These are phyloP conservation scores for Indicator maculatus DNA, from an alignment of 2,113 vertebrate genomes.

Conservation along the genomic window DNA sequence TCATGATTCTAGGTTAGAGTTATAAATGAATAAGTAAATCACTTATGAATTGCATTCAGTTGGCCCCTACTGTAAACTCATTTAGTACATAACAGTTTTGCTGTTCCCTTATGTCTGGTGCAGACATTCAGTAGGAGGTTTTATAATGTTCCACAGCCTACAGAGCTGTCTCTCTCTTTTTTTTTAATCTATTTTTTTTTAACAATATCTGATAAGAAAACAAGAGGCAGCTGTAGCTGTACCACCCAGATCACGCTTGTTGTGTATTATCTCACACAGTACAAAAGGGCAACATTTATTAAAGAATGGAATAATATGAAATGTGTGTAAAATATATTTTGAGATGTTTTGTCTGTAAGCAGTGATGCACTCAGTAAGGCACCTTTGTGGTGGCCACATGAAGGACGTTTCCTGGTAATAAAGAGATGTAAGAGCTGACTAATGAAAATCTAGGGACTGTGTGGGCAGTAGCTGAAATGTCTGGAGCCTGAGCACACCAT, in stretches of 20 bases:
- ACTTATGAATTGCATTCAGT: not conserved
- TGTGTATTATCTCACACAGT: not conserved
- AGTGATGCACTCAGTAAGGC: not conserved
- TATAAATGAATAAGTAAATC: slow-evolving; percentile 27
- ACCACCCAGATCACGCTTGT: not conserved
- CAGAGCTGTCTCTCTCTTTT: slow-evolving; percentile 3
- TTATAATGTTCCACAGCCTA: slow-evolving; percentile 42
- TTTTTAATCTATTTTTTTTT: slow-evolving; percentile 47
- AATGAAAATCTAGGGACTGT: not conserved
- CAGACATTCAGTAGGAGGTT: slow-evolving; percentile 59
- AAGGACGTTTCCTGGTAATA: not conserved
- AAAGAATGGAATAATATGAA: not conserved
- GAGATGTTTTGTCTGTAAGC: not conserved
- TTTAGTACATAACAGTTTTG: slow-evolving; percentile 23
- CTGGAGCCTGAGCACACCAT: not conserved
- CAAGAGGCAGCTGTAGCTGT: slow-evolving; percentile 1
- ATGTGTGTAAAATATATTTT: not conserved
- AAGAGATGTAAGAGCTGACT: not conserved
- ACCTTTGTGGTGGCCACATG: not conserved
- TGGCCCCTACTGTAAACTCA: not conserved
- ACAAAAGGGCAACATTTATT: not conserved
- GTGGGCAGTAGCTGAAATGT: not conserved
- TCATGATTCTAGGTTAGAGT: not conserved
- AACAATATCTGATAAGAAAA: slow-evolving; percentile 40
- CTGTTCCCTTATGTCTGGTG: not conserved